Percentiles rank a stretch among this genome's conserved stretches.
These are phyloP conservation scores for Gasterosteus nipponicus DNA, from an alignment of 2,113 vertebrate genomes.

Conservation along the genomic window DNA sequence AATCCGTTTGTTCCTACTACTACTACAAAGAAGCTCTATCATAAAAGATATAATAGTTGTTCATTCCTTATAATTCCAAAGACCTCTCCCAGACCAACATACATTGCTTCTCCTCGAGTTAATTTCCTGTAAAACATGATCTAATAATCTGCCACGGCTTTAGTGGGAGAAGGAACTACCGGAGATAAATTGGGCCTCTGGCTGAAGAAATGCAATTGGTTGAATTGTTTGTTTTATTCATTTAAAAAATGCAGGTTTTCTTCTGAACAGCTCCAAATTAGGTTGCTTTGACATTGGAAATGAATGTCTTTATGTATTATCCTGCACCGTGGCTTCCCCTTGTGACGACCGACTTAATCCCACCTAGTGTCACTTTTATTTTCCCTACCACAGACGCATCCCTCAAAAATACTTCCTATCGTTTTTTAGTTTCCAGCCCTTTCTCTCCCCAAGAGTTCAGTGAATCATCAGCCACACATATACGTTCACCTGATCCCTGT, in stretches of 20 bases:
- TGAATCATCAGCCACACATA: no score
- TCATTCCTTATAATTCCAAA: background rate
- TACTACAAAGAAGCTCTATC: no score
- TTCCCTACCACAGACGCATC: no score
- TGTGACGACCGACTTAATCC: no score
- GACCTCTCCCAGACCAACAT: background rate
- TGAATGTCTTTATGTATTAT: background rate
- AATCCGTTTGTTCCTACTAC: no score
- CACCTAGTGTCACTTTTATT: no score
- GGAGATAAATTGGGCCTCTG: background rate
- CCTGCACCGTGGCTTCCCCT: no score
- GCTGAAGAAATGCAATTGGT: background rate
- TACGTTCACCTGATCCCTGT: no score
- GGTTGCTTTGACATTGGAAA: background rate
- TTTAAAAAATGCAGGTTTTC: background rate
- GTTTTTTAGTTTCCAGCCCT: no score
- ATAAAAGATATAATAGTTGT: background rate
- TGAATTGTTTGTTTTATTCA: background rate
- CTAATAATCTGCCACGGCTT: background rate
- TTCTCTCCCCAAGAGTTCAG: no score
- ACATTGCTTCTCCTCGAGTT: background rate
- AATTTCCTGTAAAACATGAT: background rate
- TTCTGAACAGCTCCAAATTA: background rate
- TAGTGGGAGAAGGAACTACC: background rate
- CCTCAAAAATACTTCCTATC: no score